Evolutionary conservation across 2,888 invertebrate genomes (phyloP).

Genomic region (Ellobium chinense): DNA sequence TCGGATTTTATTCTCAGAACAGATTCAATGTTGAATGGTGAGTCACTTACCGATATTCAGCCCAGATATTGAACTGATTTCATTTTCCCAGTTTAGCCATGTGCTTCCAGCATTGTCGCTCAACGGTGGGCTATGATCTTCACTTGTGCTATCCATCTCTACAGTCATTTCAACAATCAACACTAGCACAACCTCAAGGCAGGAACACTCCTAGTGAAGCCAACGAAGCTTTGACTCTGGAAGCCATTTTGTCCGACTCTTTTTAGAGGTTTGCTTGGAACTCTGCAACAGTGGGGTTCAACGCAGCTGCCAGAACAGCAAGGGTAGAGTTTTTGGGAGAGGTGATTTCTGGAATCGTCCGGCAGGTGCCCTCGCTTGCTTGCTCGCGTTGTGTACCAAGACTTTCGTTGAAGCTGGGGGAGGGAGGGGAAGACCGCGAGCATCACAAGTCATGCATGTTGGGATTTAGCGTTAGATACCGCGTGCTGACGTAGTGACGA

Average conservation of each 20-base stretch:
- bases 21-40: too few relatives aligned
- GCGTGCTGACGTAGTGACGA: too few relatives aligned
- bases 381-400: too few relatives aligned
- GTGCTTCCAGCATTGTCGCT: conserved; percentile 64
- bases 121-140: conserved; percentile 65
- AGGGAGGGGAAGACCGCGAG: too few relatives aligned
- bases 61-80: conserved; percentile 60
- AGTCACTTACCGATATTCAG: conserved; percentile 56
- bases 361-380: background rate
- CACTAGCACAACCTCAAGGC: conserved; percentile 24
- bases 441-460: too few relatives aligned
- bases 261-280: conserved; percentile 15
- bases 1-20: too few relatives aligned
- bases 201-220: too few relatives aligned
- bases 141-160: conserved; percentile 56
- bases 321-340: background rate
- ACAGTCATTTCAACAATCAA: conserved; percentile 47
- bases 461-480: too few relatives aligned
- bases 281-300: conserved; percentile 11
- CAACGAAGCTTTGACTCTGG: too few relatives aligned
- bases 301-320: conserved; percentile 42
- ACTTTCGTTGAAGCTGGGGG: too few relatives aligned
- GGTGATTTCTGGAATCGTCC: conserved; percentile 15
- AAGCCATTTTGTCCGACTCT: conserved; percentile 44
- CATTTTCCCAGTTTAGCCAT: conserved; percentile 67